Percentiles rank a stretch among this genome's conserved stretches.
These are phyloP conservation scores for Myrmecophaga tridactyla DNA, from an alignment of 2,113 vertebrate species.

Conservation along the genomic window DNA sequence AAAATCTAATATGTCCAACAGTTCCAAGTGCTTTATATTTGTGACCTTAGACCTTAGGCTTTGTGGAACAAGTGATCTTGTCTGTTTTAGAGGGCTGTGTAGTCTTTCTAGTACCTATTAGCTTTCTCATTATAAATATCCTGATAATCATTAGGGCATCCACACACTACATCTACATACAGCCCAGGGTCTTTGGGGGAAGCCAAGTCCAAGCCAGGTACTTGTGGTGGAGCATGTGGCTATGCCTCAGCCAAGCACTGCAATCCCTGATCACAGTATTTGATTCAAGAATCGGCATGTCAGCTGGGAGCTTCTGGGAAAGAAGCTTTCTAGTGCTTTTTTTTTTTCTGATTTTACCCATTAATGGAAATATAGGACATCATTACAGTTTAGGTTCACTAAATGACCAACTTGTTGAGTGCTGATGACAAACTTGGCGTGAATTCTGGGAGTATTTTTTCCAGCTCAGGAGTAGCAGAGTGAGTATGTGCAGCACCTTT, in stretches of 20 bases:
- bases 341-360: slow-evolving; percentile 52
- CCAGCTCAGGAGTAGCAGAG: slow-evolving; percentile 1
- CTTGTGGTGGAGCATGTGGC: not conserved
- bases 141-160: not conserved
- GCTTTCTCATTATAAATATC: not conserved
- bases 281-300: too few relatives aligned
- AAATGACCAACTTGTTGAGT: slow-evolving; percentile 4
- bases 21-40: not conserved
- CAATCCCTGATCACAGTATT: too few relatives aligned
- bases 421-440: not conserved
- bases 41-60: not conserved
- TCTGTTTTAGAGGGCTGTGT: not conserved
- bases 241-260: not conserved
- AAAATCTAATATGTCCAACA: not conserved
- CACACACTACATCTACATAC: too few relatives aligned
- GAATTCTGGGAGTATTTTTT: slow-evolving; percentile 55
- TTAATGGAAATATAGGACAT: slow-evolving; percentile 62
- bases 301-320: not conserved
- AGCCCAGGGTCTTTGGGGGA: not conserved
- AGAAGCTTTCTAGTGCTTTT: slow-evolving; percentile 67
- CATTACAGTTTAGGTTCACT: not conserved
- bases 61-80: not conserved
- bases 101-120: not conserved
- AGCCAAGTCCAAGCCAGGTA: not conserved
- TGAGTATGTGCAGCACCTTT: not conserved